Base-by-base conservation (phyloP, 2,113 vertebrate species). In the Gallinago jamesoni region DNA sequence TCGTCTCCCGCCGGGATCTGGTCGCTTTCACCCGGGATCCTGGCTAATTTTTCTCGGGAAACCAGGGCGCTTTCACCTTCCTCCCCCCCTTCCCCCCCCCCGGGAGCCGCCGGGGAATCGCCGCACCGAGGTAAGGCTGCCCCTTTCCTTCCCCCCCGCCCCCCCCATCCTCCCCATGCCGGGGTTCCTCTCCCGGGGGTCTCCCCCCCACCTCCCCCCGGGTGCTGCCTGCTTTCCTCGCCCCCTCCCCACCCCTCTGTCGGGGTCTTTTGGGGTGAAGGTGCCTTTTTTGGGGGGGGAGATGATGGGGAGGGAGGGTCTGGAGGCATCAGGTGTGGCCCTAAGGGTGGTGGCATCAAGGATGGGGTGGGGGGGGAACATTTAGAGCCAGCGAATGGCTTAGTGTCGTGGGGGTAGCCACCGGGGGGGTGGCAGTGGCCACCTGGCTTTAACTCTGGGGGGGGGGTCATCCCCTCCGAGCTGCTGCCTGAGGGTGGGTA, bases 71-170 rank as follows among this genome's bases (percentile, higher is more conserved):
- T 14, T 57, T 7, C 28, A 0, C 10, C 43, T 55, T 45, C 52
- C 27, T 37, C 35, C 35, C 35, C 35, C 35, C 35, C 35, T 37
- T 37, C 35, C 35, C 35, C 35, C 35, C 21, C 56, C 11, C 69
- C 2, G 43, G 74, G 45, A 63, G 56, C 84, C 39, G 8, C 87
- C 55, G 66, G 63, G 83, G 20, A 57, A 22, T 75, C 68, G 35
- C 64, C 45, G 81, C 17, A 8, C 80, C 18, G 15, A 94, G 97
- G 92, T 91, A 87, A 95, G 95, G 91, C 75, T 72, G 90, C 55
- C 78, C 76, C 63, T 75, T 14, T 3, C 16, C 11, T 4, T 4
- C 11, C 55, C 15, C 35, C 35, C 35, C 35, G 7, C 35, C 27
- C 9, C 35, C 30, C 27, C 16, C 52, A 3, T 9, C 28, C 16